These are phyloP conservation scores for Pycnonotus jocosus DNA, from an alignment of 2,113 vertebrate genomes.

Conservation along the genomic window DNA sequence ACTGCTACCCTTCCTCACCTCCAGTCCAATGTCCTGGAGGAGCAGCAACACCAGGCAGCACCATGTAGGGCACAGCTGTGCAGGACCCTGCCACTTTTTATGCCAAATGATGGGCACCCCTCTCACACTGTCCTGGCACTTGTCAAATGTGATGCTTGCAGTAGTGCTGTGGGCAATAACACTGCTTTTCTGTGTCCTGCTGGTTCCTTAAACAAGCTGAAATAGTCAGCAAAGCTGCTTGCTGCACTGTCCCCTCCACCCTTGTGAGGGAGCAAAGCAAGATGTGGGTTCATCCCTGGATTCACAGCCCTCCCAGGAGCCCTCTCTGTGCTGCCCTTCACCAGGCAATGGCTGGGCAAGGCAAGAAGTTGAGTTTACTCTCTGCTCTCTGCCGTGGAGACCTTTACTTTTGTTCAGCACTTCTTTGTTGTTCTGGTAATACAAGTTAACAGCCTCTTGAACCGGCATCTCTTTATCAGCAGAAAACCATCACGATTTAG, in stretches of 20 bases:
- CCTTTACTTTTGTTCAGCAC: neutral
- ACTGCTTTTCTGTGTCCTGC: neutral
- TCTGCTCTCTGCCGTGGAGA: neutral
- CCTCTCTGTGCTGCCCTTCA: neutral
- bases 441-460: constrained; percentile 4
- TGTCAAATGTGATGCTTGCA: neutral
- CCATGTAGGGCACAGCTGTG: neutral
- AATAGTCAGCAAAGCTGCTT: neutral
- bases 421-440: neutral
- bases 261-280: neutral
- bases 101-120: neutral
- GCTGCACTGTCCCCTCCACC: neutral
- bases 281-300: neutral
- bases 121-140: neutral
- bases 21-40: neutral
- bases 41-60: neutral
- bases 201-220: neutral
- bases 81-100: neutral
- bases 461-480: neutral
- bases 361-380: neutral
- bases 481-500: neutral
- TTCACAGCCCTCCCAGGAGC: neutral
- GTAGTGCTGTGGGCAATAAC: neutral
- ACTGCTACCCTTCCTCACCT: neutral
- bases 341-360: neutral